Evolutionary conservation across 64 coral and sea anemone species (phyloP), one percentile per base, ranked within the genome.

Genomic region (Porites lutea): DNA sequence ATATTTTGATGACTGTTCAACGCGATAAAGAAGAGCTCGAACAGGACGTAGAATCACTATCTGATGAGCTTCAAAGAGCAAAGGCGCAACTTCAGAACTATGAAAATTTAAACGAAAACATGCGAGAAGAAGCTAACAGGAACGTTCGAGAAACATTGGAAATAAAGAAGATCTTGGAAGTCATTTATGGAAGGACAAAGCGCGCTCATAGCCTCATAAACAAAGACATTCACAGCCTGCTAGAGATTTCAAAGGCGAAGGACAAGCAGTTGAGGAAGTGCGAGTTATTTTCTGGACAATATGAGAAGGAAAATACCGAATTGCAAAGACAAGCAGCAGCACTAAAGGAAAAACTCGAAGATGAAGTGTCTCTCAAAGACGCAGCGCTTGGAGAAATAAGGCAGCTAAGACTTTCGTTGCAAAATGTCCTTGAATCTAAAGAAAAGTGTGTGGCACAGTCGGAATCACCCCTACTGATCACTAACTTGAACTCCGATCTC

Each of bases 391-490:
- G 69, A 21, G 81, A 84, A 84, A 63, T 8, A 20, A 51, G 61
- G 19, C 81, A 84, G 8, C 22, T 69, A 18, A 68, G 81, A 10
- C 19, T 21, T 52, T 84, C 81, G 45, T n/a, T 84, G 8, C 44
- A 67, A 21, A 84, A 48, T 13, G 63, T 84, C 47, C 46, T 84
- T 51, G 81, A 84, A 68, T n/a, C 81, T 49, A 67, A 84, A n/a
- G 81, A 84, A 18, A 84, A 84, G n/a, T 22, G 61, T 13, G 51
- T 84, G n/a, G 14, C 69, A 16, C 46, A 47, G 19, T 68, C 62
- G n/a, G 48, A 84, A 53, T 48, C 81, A 6, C 81, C 63, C 47
- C n/a, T 84, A 20, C 19, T 84, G 18, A 84, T 84, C 81, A 51
- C 48, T 12, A 84, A 84, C 19, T 48, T 84, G 8, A 84, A 84